Conservation (phyloP, 2,797 vertebrate genomes). For the Microctenopoma steveboyesi region DNA sequence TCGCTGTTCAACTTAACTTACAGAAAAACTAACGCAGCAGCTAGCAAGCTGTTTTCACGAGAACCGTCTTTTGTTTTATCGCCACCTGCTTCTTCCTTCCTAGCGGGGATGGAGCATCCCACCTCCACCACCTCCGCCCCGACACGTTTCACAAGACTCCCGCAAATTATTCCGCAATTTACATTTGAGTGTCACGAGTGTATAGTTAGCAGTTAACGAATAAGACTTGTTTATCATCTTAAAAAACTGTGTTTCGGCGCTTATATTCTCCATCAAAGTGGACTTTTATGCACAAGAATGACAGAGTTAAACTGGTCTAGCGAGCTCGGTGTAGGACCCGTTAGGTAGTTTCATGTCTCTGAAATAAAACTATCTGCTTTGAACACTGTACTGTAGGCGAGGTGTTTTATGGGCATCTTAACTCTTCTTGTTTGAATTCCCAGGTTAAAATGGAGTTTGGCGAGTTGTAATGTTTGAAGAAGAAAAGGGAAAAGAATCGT, state of each 20-base stretch:
- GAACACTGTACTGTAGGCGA: neutral
- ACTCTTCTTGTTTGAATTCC: no score
- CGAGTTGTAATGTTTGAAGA: neutral
- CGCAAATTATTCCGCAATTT: neutral
- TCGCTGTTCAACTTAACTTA: neutral
- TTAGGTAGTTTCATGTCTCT: neutral
- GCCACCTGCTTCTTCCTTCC: constrained; percentile 70
- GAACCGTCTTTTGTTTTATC: constrained; percentile 71
- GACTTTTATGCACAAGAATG: no score
- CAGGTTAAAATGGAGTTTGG: neutral
- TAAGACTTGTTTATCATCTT: neutral
- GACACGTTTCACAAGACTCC: constrained; percentile 11
- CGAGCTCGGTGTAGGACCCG: neutral
- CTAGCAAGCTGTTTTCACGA: constrained; percentile 28
- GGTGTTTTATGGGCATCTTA: neutral
- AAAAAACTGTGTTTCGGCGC: no score
- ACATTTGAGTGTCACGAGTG: neutral
- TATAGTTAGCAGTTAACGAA: fast-evolving
- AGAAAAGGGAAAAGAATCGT: neutral
- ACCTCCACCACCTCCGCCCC: constrained; percentile 15
- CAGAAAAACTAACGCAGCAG: neutral
- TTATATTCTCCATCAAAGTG: neutral
- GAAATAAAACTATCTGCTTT: neutral
- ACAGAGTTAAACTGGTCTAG: neutral
- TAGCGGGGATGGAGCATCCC: constrained; percentile 33